phyloP scores from a whole-genome alignment of 2,888 invertebrate genomes.

The Phortica okadai region DNA sequence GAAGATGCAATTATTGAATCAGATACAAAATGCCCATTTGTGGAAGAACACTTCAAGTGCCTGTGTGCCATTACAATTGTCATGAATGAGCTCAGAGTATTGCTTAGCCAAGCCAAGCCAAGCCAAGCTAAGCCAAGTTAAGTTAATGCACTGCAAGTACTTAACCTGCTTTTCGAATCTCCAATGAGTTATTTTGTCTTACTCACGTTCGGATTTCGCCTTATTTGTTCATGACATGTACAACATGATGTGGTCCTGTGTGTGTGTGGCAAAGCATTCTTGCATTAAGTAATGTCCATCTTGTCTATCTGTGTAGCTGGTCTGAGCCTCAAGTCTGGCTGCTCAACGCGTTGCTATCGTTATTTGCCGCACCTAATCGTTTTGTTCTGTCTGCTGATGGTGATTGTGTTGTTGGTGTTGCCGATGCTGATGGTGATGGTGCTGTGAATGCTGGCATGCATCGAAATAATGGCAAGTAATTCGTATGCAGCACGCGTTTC shows the following conservation, averaged over 20 bases:
- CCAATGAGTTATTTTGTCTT: constrained; percentile 15
- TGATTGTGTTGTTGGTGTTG: constrained; percentile 29
- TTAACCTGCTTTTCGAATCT: not conserved
- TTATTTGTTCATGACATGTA: not conserved
- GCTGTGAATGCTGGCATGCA: constrained; percentile 3
- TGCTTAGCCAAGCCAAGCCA: too few relatives aligned
- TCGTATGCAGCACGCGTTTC: constrained; percentile 60
- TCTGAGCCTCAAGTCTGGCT: not conserved
- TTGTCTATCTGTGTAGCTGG: not conserved
- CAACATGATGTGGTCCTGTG: not conserved
- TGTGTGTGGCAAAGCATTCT: constrained; percentile 46
- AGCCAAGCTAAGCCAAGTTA: not conserved
- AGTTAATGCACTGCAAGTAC: not conserved
- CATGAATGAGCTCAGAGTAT: too few relatives aligned
- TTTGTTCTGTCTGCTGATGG: not conserved
- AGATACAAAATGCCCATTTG: too few relatives aligned
- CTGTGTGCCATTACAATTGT: too few relatives aligned
- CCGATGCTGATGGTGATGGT: not conserved
- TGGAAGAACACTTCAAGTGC: too few relatives aligned
- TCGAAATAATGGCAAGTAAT: constrained; percentile 46
- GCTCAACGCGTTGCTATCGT: not conserved
- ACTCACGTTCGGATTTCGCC: not conserved
- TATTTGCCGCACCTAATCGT: not conserved
- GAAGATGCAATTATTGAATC: too few relatives aligned
- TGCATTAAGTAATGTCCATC: constrained; percentile 65